Base-by-base conservation (phyloP, 2,113 vertebrate genomes). In the Dicerorhinus sumatrensis region DNA sequence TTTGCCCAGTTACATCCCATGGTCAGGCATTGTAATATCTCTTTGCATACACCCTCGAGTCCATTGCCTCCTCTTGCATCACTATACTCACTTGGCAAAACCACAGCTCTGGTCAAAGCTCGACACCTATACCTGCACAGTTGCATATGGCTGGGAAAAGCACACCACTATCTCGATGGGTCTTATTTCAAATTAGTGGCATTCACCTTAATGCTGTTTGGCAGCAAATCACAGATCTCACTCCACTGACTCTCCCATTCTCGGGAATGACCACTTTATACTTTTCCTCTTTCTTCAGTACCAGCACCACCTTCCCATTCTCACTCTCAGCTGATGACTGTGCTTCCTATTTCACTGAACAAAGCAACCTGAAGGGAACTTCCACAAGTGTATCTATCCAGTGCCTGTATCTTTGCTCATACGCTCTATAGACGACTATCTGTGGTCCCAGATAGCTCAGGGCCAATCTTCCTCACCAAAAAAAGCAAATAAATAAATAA, bases 341-440 rank as follows among this genome's bases (percentile, higher is more conserved):
- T 79, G n/a, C 62, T 54, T 29, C 36, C 63, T 4, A 0, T 3
- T 17, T 18, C 39, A 56, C 12, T 16, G 65, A 58, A 18, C 29
- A 31, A 42, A 60, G 83, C 17, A 2, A 18, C 3, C 10, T 31
- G 8, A 77, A 18, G 36, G 14, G 18, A 33, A 36, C 62, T 29
- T 60, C 21, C 36, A 31, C 0, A 10, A 1, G 9, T 1, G 0
- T 17, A 31, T 36, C 42, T 8, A 31, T 18, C 51, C 17, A 23
- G 31, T 3, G 39, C 54, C 63, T 21, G 42, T 10, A 3, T 51
- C 42, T 65, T 48, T 27, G 58, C 58, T 63, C 39, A 11, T 31
- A 6, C 6, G 16, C 72, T 18, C 56, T 31, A 2, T 8, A 31
- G 17, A 31, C 14, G 27, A 23, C 10, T 25, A 11, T 12, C 21